These are phyloP conservation scores for Mus caroli DNA, from an alignment of 2,797 vertebrate genomes.

Conservation along the genomic window DNA sequence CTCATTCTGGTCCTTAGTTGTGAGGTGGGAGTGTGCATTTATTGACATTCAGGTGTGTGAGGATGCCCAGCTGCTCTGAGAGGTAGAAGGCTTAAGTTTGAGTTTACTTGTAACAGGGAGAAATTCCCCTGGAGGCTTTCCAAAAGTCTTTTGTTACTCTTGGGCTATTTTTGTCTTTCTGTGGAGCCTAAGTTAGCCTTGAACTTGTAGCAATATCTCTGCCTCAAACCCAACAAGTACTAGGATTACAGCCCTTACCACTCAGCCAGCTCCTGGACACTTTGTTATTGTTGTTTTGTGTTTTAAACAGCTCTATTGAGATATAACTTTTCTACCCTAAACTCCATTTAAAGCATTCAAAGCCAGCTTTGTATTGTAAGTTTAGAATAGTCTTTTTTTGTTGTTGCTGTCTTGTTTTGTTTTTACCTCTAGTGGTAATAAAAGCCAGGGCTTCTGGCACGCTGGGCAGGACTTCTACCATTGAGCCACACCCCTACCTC, in stretches of 20 bases:
- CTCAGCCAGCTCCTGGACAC: background rate
- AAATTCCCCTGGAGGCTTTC: background rate
- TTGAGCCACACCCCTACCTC: background rate
- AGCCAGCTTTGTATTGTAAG: background rate
- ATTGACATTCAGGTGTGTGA: rapidly evolving
- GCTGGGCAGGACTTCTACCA: background rate
- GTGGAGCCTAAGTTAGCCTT: background rate
- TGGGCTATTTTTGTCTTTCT: background rate
- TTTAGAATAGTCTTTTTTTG: background rate
- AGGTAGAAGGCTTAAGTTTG: too few relatives aligned
- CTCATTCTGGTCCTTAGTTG: background rate
- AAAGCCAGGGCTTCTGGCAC: background rate
- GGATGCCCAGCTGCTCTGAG: background rate
- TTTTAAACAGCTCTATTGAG: background rate
- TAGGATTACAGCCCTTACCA: background rate
- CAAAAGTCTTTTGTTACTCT: background rate
- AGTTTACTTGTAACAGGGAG: rapidly evolving
- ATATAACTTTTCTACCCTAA: too few relatives aligned
- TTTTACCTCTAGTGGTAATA: background rate
- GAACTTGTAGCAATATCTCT: background rate
- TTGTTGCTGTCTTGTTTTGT: too few relatives aligned
- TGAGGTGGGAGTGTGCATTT: background rate
- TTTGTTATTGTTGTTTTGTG: background rate
- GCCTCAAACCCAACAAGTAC: background rate
- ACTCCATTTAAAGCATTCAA: rapidly evolving